Evolutionary conservation across 2,113 vertebrate species (phyloP), one percentile per base, ranked within the genome.

Genomic region (Alectura lathami): DNA sequence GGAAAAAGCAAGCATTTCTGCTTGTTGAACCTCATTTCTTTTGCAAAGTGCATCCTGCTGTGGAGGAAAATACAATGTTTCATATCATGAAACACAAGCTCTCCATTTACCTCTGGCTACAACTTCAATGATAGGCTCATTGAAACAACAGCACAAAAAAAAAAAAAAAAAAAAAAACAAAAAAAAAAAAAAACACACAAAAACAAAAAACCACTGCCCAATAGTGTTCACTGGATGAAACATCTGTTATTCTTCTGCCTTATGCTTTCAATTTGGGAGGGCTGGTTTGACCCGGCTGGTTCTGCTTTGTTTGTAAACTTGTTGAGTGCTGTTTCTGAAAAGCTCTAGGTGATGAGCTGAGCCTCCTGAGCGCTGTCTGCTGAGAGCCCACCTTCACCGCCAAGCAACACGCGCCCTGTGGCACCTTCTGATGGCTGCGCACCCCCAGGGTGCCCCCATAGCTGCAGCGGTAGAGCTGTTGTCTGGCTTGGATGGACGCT

Each of bases 351-450:
- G 36, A 16, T 48, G 62, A 42, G 40, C 26, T 72, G 77, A 82
- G 30, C 12, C 4, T 92, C 4, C 8, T 9, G 1, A 1, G 1
- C 40, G 43, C 53, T 30, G 0, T n/a, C 30, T 78, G 15, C 32
- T 4, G 57, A 62, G 51, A 24, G 20, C 38, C 63, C 21, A 13
- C 23, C 40, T n/a, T 91, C 27, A 6, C 0, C 4, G 81, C 17
- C 36, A 7, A 69, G 62, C 27, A 72, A 2, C 48, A 12, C 0
- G 0, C 7, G 26, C 21, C 11, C 22, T 23, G 0, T 34, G 34
- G 40, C 59, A 50, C 34, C 77, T 72, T 36, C 27, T 83, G 68
- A 18, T 47, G 30, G 84, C 66, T 13, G 6, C 22, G 2, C 1
- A 0, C 38, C 76, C 38, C 32, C 0, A 1, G 26, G 36, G n/a